Evolutionary conservation across 2,888 invertebrate genomes (phyloP), one percentile per base, ranked within the genome.

Genomic region (Bimastos eiseni): DNA sequence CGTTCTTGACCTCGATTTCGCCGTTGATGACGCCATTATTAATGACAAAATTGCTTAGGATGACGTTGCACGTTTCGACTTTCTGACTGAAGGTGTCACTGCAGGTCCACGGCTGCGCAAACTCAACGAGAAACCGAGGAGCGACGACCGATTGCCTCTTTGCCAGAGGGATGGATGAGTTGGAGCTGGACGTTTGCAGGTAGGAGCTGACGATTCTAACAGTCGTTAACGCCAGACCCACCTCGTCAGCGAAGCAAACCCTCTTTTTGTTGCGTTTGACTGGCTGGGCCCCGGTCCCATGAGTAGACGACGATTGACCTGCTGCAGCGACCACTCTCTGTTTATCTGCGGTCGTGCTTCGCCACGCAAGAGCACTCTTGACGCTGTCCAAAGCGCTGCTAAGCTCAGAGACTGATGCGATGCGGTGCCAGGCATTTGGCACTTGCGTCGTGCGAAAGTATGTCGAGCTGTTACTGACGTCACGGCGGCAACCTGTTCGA

Each of bases 211-310:
- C 70, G 37, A 37, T 36, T 11, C 86, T 34, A 34, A 86, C 86
- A 36, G 86, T 36, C 34, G 86, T 86, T 21, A 86, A 33, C 24
- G 86, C 86, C 34, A 86, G 36, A 19, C 86, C 86, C 36, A 86
- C 24, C 86, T 86, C 86, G 86, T 86, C 86, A 37, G 86, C 34
- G 86, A 86, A 86, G 34, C 36, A 86, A 24, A 86, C 86, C 86
- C 36, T 86, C 37, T 86, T 86, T 0, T 24, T 24, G 36, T 15
- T 34, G 30, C 70, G 70, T 70, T 70, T 70, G 70, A n/a, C 70
- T n/a, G 3, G n/a, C 13, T 30, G n/a, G 70, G 30, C 2, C 30
- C 0, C 11, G 17, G 70, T 70, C 30, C 55, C 55, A 4, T 24
- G 55, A 24, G 49, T 49, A 15, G 11, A 49, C 49, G 49, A 19